phyloP scores from a whole-genome alignment of 2,113 vertebrate species.

The Notarius lentiginosus region DNA sequence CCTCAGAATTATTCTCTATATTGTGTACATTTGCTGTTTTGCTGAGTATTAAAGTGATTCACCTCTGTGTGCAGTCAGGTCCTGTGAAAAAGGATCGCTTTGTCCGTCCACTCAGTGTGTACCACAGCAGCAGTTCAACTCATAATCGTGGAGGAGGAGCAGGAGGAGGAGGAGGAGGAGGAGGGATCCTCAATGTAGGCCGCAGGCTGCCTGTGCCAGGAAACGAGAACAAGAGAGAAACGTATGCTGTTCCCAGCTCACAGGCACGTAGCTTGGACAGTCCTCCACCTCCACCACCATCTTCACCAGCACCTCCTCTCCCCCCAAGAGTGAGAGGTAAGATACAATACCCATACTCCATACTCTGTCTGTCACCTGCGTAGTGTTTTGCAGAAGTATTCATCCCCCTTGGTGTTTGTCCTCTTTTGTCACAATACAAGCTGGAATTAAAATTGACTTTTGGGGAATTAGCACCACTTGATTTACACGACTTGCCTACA shows the following conservation, averaged over 20 bases:
- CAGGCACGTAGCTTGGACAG: constrained; percentile 52
- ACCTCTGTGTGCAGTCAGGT: constrained; percentile 54
- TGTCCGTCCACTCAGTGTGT: constrained; percentile 61
- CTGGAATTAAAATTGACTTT: too few relatives aligned
- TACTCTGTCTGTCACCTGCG: background rate
- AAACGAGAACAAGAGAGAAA: constrained; percentile 37
- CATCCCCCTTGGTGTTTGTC: too few relatives aligned
- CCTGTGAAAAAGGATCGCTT: constrained; percentile 63
- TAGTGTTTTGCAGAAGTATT: too few relatives aligned
- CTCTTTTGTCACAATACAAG: too few relatives aligned
- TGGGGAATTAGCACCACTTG: too few relatives aligned
- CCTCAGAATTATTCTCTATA: background rate
- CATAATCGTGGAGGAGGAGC: constrained; percentile 41
- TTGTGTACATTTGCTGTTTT: background rate
- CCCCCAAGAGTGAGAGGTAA: constrained; percentile 67
- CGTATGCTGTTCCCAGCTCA: background rate
- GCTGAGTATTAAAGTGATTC: background rate
- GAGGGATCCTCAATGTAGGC: constrained; percentile 55
- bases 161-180: constrained; percentile 34
- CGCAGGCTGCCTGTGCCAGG: constrained; percentile 48
- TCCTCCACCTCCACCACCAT: constrained; percentile 48
- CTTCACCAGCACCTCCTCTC: constrained; percentile 55
- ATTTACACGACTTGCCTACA: too few relatives aligned
- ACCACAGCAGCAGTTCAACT: constrained; percentile 43
- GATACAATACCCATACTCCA: background rate